These are phyloP conservation scores for Rallus limicola DNA, from an alignment of 2,113 vertebrate species.

Conservation along the genomic window DNA sequence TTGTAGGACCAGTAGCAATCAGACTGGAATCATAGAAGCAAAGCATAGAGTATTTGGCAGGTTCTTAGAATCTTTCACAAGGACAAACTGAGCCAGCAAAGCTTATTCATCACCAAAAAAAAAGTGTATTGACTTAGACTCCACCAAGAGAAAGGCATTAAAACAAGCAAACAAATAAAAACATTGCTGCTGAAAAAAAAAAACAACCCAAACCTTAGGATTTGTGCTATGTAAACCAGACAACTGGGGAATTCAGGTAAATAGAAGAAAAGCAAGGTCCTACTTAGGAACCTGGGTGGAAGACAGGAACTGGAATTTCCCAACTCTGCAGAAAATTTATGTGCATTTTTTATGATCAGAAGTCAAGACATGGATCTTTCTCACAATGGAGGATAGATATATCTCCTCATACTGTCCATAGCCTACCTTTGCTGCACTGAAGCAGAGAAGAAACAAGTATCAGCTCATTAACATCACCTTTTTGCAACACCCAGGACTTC, in stretches of 20 bases:
- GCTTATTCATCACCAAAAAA: neutral
- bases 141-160: constrained; percentile 8
- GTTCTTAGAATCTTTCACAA: neutral
- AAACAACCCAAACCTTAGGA: neutral
- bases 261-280: neutral
- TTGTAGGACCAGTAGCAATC: neutral
- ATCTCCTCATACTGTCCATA: neutral
- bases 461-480: neutral
- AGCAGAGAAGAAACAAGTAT: neutral
- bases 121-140: neutral
- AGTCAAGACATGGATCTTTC: neutral
- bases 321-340: neutral
- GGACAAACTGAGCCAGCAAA: constrained; percentile 4
- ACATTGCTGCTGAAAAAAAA: neutral
- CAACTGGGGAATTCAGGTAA: neutral
- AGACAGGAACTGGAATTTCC: neutral
- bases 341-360: neutral
- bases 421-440: neutral
- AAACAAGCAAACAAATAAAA: constrained; percentile 28
- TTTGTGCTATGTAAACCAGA: neutral
- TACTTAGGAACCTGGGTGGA: neutral
- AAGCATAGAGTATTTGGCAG: neutral
- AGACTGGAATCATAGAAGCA: neutral
- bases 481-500: neutral
- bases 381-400: neutral